These are phyloP conservation scores for Drosophila cardini DNA, from an alignment of 1,140 invertebrate species.

Conservation along the genomic window DNA sequence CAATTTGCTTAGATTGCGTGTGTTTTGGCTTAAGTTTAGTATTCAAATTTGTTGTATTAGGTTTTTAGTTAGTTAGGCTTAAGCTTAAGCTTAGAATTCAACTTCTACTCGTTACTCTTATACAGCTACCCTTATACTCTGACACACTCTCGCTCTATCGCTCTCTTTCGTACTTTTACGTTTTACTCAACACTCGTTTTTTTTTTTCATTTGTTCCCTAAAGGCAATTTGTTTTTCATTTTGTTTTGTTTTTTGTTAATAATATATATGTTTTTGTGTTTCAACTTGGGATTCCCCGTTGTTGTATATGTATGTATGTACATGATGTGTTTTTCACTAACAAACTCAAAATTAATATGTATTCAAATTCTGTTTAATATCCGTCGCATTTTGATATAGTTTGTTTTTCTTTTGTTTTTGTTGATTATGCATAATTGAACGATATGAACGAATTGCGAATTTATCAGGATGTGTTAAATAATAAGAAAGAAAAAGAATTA, in stretches of 20 bases:
- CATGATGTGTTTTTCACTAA: constrained; percentile 16
- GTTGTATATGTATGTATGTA: constrained; percentile 32
- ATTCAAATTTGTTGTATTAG: constrained; percentile 14
- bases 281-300: constrained; percentile 14
- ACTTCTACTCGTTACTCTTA: constrained; percentile 7
- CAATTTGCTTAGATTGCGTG: constrained; percentile 24
- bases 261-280: constrained; percentile 19
- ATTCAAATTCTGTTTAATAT: constrained; percentile 25
- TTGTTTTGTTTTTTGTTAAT: constrained; percentile 22
- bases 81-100: constrained; percentile 26
- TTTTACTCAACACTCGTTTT: constrained; percentile 12
- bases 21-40: constrained; percentile 46
- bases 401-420: constrained; percentile 8
- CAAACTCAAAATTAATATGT: constrained; percentile 34
- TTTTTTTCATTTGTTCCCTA: constrained; percentile 71
- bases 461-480: neutral
- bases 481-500: neutral
- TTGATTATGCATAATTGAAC: constrained; percentile 47
- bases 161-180: neutral
- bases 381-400: constrained; percentile 24
- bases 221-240: constrained; percentile 73
- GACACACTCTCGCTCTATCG: neutral
- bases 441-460: constrained; percentile 43
- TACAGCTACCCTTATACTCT: constrained; percentile 6
- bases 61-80: constrained; percentile 27